Evolutionary conservation across 2,797 vertebrate species (phyloP).

Genomic region (Microctenopoma steveboyesi): DNA sequence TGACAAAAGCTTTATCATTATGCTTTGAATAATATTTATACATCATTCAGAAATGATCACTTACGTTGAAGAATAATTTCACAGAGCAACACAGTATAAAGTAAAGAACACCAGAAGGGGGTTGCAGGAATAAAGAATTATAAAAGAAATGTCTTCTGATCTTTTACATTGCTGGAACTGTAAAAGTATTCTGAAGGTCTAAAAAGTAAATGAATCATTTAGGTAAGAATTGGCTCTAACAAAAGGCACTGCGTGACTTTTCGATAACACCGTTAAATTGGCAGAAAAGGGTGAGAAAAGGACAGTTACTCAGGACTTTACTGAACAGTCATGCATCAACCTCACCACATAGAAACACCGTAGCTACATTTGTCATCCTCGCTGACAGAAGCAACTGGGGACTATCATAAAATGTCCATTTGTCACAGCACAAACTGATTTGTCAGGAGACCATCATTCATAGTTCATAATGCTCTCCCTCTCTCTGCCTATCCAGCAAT

Average conservation of each 20-base stretch:
- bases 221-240: constrained; percentile 8
- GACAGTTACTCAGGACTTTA: constrained; percentile 24
- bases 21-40: not conserved
- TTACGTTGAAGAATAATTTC: not conserved
- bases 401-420: constrained; percentile 75
- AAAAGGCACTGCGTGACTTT: constrained; percentile 10
- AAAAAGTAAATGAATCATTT: not conserved
- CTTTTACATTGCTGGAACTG: not conserved
- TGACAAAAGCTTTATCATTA: not conserved
- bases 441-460: constrained; percentile 78
- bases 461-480: constrained; percentile 67
- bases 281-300: not conserved
- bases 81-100: not conserved
- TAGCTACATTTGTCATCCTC: constrained; percentile 57
- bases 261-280: constrained; percentile 34
- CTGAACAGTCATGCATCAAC: constrained; percentile 41
- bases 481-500: constrained; percentile 64
- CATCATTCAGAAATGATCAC: not conserved
- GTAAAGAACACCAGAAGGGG: not conserved
- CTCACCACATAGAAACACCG: constrained; percentile 44
- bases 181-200: not conserved
- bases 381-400: constrained; percentile 68
- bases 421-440: constrained; percentile 72
- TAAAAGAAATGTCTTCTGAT: not conserved
- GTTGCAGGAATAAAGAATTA: not conserved